A percentile compares a stretch with the other conserved stretches of the same genome.
phyloP scores from a whole-genome alignment of 1,140 invertebrate species.

The Pogonus chalceus region DNA sequence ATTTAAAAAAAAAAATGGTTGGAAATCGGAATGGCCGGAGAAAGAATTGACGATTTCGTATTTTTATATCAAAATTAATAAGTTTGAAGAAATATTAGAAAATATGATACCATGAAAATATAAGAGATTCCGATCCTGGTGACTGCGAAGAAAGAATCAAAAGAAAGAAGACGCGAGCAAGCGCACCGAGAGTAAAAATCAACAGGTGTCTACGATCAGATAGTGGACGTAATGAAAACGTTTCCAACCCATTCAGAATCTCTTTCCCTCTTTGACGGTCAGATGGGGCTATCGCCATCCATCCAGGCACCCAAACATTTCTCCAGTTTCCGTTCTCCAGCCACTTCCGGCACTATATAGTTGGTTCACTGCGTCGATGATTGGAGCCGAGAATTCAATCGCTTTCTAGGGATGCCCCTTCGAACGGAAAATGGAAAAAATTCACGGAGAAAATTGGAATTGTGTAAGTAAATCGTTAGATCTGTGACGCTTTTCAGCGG shows the following conservation, averaged over 20 bases:
- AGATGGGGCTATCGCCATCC: neutral
- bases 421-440: conserved; percentile 10
- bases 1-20: too few relatives aligned
- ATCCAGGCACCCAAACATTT: neutral
- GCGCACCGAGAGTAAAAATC: neutral
- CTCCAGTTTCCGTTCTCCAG: neutral
- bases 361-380: neutral
- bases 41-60: too few relatives aligned
- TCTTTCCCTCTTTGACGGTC: neutral
- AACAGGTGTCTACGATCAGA: neutral
- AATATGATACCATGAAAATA: too few relatives aligned
- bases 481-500: too few relatives aligned
- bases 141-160: neutral
- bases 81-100: too few relatives aligned
- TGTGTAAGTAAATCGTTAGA: conserved; percentile 10
- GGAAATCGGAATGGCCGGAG: too few relatives aligned
- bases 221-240: conserved; percentile 6
- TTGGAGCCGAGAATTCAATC: conserved; percentile 1
- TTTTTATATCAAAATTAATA: too few relatives aligned
- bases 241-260: neutral
- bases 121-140: too few relatives aligned
- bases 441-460: conserved; percentile 5
- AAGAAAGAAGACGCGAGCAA: neutral
- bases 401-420: neutral
- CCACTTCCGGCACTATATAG: neutral